Evolutionary conservation across 2,888 invertebrate genomes (phyloP), one percentile per base, ranked within the genome.

Genomic region (Pandemis heparana): DNA sequence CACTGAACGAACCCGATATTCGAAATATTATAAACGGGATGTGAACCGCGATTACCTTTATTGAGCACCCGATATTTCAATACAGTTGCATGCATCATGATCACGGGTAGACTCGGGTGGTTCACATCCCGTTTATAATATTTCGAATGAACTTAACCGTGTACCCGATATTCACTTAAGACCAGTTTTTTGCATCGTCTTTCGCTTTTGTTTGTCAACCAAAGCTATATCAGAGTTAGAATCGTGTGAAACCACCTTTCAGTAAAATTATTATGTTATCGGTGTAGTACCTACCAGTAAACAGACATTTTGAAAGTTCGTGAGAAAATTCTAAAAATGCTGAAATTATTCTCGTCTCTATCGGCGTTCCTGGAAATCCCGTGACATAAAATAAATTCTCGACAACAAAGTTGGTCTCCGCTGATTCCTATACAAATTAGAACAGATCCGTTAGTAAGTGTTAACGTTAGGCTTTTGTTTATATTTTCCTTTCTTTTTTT

Each of bases 241-340:
- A 48, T 48, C 51, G 41, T 51, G 14, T 46, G 12, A 63, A 62
- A 43, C 62, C 70, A 62, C 61, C 51, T 70, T 62, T 65, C 41
- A 71, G n/a, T 10, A 39, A 65, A 46, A 71, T 77, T 64, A 71
- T 75, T 79, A n/a, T 76, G 81, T 77, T 81, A 59, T 41, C 32
- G 18, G 18, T 48, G 9, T 80, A 69, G 73, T n/a, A n/a, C n/a
- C n/a, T n/a, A n/a, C n/a, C n/a, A n/a, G n/a, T 76, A 48, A 68
- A 41, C 79, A 81, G 78, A 76, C 76, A 81, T 78, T 81, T 76
- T 77, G 75, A 16, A 53, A 78, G 87, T 87, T 84, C 88, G 88
- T 88, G 87, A 88, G 85, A 88, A 80, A 83, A 88, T 88, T 85
- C 81, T 76, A 73, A 61, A 71, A 65, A 62, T 69, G 69, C 56